These are phyloP conservation scores for Otolemur crassicaudatus DNA, from an alignment of 2,797 vertebrate species.

Conservation along the genomic window DNA sequence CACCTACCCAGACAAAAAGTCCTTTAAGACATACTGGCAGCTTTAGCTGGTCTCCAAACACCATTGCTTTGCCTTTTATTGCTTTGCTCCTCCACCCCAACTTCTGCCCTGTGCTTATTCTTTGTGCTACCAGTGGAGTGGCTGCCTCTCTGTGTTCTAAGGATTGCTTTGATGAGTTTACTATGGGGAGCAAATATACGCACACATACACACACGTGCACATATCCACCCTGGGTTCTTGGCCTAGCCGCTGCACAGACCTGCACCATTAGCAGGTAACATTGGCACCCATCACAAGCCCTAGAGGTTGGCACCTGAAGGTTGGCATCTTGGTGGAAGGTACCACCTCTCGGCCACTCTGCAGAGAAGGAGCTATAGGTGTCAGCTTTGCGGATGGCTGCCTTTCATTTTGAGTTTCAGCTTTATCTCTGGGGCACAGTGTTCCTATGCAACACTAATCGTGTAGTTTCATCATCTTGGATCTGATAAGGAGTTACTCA, in stretches of 20 bases:
- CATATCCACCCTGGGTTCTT: neutral
- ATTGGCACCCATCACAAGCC: neutral
- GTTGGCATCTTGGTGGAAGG: neutral
- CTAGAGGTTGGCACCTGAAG: neutral
- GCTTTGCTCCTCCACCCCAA: neutral
- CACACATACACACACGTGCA: neutral
- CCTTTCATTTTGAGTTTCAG: neutral
- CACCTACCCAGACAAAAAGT: neutral
- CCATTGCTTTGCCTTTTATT: neutral
- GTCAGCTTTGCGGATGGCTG: neutral
- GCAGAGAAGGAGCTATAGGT: neutral
- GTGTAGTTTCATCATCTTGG: neutral
- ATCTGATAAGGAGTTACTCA: neutral
- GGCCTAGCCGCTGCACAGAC: neutral
- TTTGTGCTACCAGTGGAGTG: neutral
- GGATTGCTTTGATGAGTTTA: neutral
- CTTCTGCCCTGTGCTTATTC: neutral
- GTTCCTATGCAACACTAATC: neutral
- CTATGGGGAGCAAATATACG: fast-evolving
- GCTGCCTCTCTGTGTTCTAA: neutral
- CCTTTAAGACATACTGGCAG: neutral
- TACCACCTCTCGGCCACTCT: neutral
- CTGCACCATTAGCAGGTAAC: neutral
- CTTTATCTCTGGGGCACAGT: neutral
- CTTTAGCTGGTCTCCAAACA: neutral